phyloP scores from a whole-genome alignment of 2,113 vertebrate species.

The Cyrtonyx montezumae region DNA sequence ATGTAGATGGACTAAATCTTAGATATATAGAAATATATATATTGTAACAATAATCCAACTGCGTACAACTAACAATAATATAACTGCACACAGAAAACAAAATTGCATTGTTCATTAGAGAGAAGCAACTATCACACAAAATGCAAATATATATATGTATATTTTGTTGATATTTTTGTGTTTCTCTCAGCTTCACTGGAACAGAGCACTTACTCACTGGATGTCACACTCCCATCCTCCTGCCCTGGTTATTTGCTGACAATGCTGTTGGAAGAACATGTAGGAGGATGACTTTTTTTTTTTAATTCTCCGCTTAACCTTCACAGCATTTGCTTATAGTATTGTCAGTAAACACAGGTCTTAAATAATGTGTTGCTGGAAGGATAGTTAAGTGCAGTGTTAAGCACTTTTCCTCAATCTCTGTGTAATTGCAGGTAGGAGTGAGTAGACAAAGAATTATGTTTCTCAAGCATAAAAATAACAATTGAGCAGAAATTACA shows the following conservation, averaged over 20 bases:
- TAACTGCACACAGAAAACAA: background rate
- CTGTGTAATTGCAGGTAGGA: background rate
- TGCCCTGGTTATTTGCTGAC: background rate
- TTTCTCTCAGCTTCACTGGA: background rate
- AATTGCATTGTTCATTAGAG: background rate
- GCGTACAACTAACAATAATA: no score
- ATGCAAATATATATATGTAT: background rate
- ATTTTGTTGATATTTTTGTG: background rate
- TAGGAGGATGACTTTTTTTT: slow-evolving; percentile 15
- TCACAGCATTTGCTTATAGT: slow-evolving; percentile 28
- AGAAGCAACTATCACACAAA: background rate
- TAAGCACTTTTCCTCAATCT: background rate
- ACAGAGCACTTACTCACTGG: background rate
- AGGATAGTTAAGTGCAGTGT: background rate
- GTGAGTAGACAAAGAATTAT: fast-evolving
- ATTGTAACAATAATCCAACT: no score
- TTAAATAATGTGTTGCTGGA: slow-evolving; percentile 23
- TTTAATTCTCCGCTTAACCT: slow-evolving; percentile 17
- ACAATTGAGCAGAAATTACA: background rate
- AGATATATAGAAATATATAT: background rate
- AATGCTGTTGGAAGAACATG: background rate
- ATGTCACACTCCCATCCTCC: background rate
- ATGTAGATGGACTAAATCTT: background rate
- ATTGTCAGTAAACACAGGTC: slow-evolving; percentile 5
- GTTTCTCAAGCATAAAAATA: background rate